These are phyloP conservation scores for Apis mellifera DNA, from an alignment of 1,140 invertebrate genomes.

Conservation along the genomic window Amel_HAv3.1 CM009942.2:11262501-11263000, in stretches of 20 bases:
- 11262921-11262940: not conserved
- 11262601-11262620: constrained; percentile 93
- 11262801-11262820: not conserved
- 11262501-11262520: no score
- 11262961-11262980: not conserved
- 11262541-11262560: constrained; percentile 78
- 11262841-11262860: not conserved
- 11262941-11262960: not conserved
- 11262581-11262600: constrained; percentile 87
- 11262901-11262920: not conserved
- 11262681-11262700: constrained; percentile 90
- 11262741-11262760: constrained; percentile 91
- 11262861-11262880: not conserved
- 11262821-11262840: not conserved
- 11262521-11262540: not conserved
- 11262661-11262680: constrained; percentile 91
- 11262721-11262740: constrained; percentile 94
- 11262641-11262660: constrained; percentile 88
- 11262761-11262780: constrained; percentile 91
- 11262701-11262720: constrained; percentile 97
- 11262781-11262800: not conserved
- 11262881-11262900: not conserved
- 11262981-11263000: not conserved
- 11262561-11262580: constrained; percentile 88
- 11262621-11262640: constrained; percentile 91